Evolutionary conservation across 1,140 invertebrate genomes (phyloP), one percentile per base, ranked within the genome.

Genomic region (Pomacea maculata): DNA sequence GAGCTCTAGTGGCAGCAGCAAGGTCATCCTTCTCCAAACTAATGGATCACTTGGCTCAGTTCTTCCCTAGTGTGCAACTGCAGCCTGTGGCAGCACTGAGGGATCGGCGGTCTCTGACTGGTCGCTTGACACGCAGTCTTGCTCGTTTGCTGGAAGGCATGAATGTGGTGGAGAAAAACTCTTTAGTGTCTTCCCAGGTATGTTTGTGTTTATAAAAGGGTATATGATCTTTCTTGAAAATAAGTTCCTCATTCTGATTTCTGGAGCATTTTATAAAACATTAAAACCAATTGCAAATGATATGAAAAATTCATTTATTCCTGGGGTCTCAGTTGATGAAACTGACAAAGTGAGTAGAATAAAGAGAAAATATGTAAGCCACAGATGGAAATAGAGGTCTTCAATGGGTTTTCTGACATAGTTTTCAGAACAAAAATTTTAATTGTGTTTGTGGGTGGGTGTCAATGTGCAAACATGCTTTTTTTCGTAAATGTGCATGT

Each of bases 1-100:
- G 85, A 80, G 84, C 86, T 55, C 71, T 90, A 63, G 83, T 87
- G 11, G 83, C 86, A 82, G 85, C 88, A 57, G 89, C 89, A 21
- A 85, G 85, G 67, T 87, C 85, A 34, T 88, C 85, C 25, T 89
- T 89, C 68, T 87, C 85, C 17, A 87, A 87, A 70, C 76, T 89
- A 15, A 80, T 90, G 70, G 88, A 89, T 76, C 84, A 84, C 73
- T 65, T 90, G 15, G 83, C 81, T 55, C 80, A 83, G 19, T 84
- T 87, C 73, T 90, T 89, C 82, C 86, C 87, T 14, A 78, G 79
- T 15, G 73, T 86, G 17, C 55, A 81, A 15, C 72, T 82, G 79
- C 81, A 85, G 12, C 83, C 85, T 63, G 80, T 83, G 21, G 64
- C 84, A 61, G 84, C 83, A 21, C 80, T 85, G 55, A 73, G 86